Base-by-base conservation (phyloP, 1,140 invertebrate species). In the Bombus superbus region DNA sequence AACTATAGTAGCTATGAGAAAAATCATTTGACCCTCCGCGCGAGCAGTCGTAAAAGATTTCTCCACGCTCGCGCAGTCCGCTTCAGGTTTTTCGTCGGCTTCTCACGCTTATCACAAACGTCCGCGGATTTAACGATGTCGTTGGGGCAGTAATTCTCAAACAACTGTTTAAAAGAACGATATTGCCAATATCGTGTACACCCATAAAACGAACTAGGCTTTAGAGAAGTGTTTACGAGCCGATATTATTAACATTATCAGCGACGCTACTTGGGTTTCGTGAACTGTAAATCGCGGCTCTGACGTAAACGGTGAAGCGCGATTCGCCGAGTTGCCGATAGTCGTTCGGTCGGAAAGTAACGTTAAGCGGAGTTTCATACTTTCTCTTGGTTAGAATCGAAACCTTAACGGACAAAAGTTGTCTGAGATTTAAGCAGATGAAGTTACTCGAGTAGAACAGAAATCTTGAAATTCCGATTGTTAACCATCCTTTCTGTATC, bases 141-240 rank as follows among this genome's bases (percentile, higher is more conserved):
- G 59, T 59, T 38, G 25, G 18, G 3, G 22, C 66, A 38, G 71
- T 78, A 69, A 78, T 35, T 77, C 73, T 32, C 28, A 18, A 57
- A 40, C 47, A 75, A 59, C 53, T 71, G 40, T 84, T 79, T 79
- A 35, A 53, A 71, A 38, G 40, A 62, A 25, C 47, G 13, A 79
- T 84, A 84, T 84, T 84, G 75, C 8, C 82, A 78, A 83, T 83
- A 83, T 77, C 32, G 73, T 69, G 81, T 5, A 53, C 47, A 22
- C 13, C n/a, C 28, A 28, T 77, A 83, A 83, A 83, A 32, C 35
- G 35, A 42, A 22, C 9, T 22, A 22, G 18, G 47, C 38, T 66
- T 76, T 40, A 38, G 38, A 32, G 5, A 32, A 42, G n/a, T 40
- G 59, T 78, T 69, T 72, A 62, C 9, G 74, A 40, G 11, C 5